Conservation (phyloP, 2,797 vertebrate genomes). For the Aphelocoma californica region DNA sequence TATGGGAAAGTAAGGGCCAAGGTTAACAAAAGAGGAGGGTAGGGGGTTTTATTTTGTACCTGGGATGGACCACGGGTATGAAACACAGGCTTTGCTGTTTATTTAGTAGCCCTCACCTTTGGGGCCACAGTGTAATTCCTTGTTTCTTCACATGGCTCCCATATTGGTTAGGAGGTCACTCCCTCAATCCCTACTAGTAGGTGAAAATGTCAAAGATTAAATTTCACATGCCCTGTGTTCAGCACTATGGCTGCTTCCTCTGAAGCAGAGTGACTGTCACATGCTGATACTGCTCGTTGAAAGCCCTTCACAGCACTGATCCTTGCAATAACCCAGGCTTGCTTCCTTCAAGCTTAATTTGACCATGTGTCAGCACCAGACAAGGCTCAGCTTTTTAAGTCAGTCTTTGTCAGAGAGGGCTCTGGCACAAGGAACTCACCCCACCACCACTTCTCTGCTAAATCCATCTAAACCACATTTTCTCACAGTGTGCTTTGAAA, state of each 20-base stretch:
- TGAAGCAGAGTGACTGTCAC: not conserved
- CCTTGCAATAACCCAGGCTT: not conserved
- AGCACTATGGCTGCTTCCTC: not conserved
- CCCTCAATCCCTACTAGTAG: not conserved
- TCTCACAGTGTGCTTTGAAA: not conserved
- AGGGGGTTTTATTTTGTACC: not conserved
- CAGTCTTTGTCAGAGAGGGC: not conserved
- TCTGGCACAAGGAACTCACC: not conserved
- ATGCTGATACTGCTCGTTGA: not conserved
- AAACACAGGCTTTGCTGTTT: not conserved
- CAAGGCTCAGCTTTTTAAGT: not conserved
- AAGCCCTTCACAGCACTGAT: not conserved
- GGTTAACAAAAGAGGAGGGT: not conserved
- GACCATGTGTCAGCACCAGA: not conserved
- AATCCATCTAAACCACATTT: not conserved
- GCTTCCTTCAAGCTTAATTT: slow-evolving; percentile 4
- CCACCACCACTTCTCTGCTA: not conserved
- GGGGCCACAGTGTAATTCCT: not conserved
- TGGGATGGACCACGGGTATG: not conserved
- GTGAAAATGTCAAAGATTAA: not conserved
- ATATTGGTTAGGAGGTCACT: not conserved
- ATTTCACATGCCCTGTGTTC: not conserved
- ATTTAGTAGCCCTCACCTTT: not conserved
- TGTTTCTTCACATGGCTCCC: not conserved
- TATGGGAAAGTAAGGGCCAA: not conserved